Evolutionary conservation across 2,113 vertebrate species (phyloP), one percentile per base, ranked within the genome.

Genomic region (Sceloporus undulatus): DNA sequence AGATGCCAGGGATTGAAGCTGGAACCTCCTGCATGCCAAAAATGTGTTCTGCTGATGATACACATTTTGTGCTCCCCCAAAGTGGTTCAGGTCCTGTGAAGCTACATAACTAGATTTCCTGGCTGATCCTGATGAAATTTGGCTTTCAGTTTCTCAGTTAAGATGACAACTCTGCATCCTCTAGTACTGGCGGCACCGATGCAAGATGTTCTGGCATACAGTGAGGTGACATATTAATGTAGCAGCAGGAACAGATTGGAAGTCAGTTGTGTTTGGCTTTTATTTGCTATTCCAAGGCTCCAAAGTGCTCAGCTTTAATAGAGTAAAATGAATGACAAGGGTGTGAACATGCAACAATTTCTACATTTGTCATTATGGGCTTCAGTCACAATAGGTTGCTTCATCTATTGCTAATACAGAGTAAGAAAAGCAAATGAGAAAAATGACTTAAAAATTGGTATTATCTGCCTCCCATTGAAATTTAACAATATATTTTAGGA

Each of bases 61-160:
- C 25, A 14, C 54, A 34, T 8, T 13, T 23, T 4, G 10, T 16
- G 25, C 38, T 48, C 66, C 59, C 27, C 29, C 14, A 34, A 34
- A 25, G 13, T 16, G 23, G n/a, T 79, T 79, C 76, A 13, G 42
- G 38, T 27, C 59, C 40, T 62, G 8, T 38, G 29, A 19, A 23
- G 25, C 27, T 23, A 18, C 40, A 19, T 76, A 16, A 19, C 73
- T 2, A 0, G 78, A 38, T 25, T 82, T 84, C 59, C 21, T 42
- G 82, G 87, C 11, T 70, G 85, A 56, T 48, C 79, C 79, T 6
- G 90, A 77, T 82, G 79, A 91, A 62, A 88, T 91, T 85, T 25
- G 85, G 34, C 77, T 87, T 92, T 84, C 23, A 84, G 88, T 66
- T 73, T 86, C 84, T 65, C 85, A 10, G 0, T 89, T 91, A 16